Conservation (phyloP, 2,797 vertebrate species). For the Agapornis canus region DNA sequence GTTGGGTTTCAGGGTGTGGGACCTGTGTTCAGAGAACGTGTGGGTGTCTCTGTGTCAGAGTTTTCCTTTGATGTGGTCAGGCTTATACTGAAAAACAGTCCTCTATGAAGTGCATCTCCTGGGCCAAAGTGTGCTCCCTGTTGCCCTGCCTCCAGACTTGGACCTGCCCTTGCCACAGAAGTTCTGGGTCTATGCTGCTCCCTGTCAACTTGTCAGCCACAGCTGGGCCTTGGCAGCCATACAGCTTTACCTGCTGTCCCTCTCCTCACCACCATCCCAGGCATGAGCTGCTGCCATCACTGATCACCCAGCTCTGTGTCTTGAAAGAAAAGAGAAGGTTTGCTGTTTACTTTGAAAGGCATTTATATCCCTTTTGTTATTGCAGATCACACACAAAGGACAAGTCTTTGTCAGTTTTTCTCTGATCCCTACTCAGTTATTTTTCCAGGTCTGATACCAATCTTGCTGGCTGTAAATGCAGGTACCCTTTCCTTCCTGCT, state of each 20-base stretch:
- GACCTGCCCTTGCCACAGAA: not conserved
- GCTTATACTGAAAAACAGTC: not conserved
- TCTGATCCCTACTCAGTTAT: not conserved
- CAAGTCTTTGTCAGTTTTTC: not conserved
- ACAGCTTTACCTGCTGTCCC: rapidly evolving
- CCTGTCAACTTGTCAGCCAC: rapidly evolving
- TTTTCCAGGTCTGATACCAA: constrained; percentile 2
- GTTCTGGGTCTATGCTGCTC: not conserved
- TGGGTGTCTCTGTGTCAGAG: not conserved
- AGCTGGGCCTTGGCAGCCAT: not conserved
- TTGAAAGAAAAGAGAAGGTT: not conserved
- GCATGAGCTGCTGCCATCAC: not conserved
- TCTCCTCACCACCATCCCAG: not conserved
- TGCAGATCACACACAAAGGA: not conserved
- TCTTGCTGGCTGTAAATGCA: not conserved
- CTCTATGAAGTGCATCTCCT: not conserved
- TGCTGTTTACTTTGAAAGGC: not conserved
- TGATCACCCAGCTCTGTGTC: rapidly evolving
- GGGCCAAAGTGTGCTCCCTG: not conserved
- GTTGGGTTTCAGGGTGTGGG: rapidly evolving
- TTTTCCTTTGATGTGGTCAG: rapidly evolving
- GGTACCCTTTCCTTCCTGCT: constrained; percentile 12
- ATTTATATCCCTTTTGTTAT: not conserved
- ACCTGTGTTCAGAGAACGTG: not conserved
- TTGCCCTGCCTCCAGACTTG: rapidly evolving